Evolutionary conservation across 2,888 invertebrate genomes (phyloP).

Genomic region (Polymixis lichenea): DNA sequence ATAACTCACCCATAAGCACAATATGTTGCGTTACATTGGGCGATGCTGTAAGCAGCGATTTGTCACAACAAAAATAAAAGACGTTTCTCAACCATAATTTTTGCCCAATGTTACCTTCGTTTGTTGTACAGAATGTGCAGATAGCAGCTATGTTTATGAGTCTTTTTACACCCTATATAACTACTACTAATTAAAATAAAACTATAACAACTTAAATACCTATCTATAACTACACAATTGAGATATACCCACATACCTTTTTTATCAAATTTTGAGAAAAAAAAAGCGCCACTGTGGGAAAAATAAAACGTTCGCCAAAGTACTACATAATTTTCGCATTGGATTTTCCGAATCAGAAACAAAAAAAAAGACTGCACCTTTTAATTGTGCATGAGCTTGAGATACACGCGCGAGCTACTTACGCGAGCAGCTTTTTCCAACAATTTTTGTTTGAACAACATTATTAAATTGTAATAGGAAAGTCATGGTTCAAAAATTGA

Average conservation of each 20-base stretch:
- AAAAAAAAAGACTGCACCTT: not conserved
- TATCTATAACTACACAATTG: not conserved
- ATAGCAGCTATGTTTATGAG: not conserved
- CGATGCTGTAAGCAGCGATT: not conserved
- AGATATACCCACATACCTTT: constrained; percentile 10
- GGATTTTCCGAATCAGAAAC: not conserved
- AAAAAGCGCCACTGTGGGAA: constrained; percentile 25
- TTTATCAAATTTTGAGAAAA: not conserved
- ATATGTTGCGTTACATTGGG: no score
- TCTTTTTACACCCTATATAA: not conserved
- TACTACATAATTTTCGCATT: not conserved
- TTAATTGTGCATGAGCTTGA: not conserved
- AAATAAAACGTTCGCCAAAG: constrained; percentile 12
- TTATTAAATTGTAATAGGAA: not conserved
- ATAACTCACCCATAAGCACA: not conserved
- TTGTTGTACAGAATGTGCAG: not conserved
- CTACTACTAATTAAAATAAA: no score
- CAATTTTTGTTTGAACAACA: not conserved
- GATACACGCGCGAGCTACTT: not conserved
- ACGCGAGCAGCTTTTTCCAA: not conserved
- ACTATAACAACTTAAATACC: not conserved
- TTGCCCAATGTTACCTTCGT: not conserved
- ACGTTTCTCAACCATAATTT: not conserved
- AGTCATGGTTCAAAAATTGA: not conserved
- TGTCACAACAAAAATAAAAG: not conserved